Evolutionary conservation across 2,113 vertebrate genomes (phyloP).

Genomic region (Myotis davidii): DNA sequence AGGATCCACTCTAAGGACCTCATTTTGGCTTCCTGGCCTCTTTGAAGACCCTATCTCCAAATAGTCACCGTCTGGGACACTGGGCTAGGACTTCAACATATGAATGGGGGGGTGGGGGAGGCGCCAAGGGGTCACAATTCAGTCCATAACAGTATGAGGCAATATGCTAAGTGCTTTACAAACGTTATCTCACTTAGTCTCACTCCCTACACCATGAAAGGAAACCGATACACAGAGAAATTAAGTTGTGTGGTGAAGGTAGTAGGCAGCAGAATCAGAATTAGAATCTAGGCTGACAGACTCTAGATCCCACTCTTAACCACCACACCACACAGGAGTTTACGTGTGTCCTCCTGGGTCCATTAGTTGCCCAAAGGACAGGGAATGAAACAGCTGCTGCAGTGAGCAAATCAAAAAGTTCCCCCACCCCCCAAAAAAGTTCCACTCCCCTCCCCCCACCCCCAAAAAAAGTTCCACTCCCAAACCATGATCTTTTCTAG

Average conservation of each 20-base stretch:
- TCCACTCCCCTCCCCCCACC: no score
- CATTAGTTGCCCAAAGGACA: neutral
- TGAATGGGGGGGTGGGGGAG: rapidly evolving
- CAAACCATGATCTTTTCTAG: neutral
- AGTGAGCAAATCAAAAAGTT: neutral
- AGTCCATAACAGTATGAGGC: neutral
- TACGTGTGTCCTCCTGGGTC: neutral
- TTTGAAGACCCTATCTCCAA: neutral
- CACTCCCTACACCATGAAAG: neutral
- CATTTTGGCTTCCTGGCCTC: neutral
- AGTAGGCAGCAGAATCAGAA: neutral
- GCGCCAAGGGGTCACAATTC: neutral
- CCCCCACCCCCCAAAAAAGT: neutral
- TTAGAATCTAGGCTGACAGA: neutral
- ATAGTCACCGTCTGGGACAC: neutral
- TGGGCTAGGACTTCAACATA: neutral
- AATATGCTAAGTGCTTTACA: neutral
- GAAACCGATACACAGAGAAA: neutral
- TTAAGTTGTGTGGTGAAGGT: neutral
- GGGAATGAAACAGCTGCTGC: neutral
- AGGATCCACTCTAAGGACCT: neutral
- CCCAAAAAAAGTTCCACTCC: neutral
- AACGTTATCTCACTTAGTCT: neutral
- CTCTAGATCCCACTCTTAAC: neutral
- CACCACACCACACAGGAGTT: neutral